Percentiles rank a stretch among this genome's conserved stretches.
Evolutionary conservation across 2,113 vertebrate genomes (phyloP).

Genomic region (Podarcis raffonei): DNA sequence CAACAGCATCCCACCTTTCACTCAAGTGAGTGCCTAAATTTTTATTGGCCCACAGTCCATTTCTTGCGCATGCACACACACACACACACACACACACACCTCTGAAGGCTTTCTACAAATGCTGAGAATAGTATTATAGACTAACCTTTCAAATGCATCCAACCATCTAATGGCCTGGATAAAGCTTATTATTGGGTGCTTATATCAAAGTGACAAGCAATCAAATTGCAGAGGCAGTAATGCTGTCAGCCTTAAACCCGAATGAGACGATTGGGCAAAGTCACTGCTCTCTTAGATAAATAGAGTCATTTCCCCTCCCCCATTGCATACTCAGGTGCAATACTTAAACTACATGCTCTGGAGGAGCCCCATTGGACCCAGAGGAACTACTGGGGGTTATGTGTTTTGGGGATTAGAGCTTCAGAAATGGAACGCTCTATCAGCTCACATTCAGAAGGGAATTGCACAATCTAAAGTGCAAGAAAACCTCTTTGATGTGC

Average conservation of each 20-base stretch:
- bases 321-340: not conserved
- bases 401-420: constrained; percentile 6
- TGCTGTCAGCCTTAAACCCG: constrained; percentile 22
- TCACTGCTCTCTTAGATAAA: not conserved
- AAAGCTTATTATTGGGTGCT: constrained; percentile 28
- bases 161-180: constrained; percentile 10
- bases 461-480: constrained; percentile 3
- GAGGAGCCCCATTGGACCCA: not conserved
- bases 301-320: not conserved
- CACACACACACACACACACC: no score
- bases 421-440: not conserved
- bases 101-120: constrained; percentile 19
- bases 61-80: not conserved
- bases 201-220: constrained; percentile 29
- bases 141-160: constrained; percentile 32
- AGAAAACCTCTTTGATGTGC: constrained; percentile 26
- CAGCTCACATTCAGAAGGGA: constrained; percentile 18
- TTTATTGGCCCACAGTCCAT: not conserved
- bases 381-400: not conserved
- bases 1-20: not conserved
- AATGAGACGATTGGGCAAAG: constrained; percentile 7
- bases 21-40: not conserved
- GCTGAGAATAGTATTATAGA: constrained; percentile 22
- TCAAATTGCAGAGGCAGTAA: constrained; percentile 30
- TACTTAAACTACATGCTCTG: not conserved